These are phyloP conservation scores for Psittacula echo DNA, from an alignment of 2,797 vertebrate species.

Conservation along the genomic window DNA sequence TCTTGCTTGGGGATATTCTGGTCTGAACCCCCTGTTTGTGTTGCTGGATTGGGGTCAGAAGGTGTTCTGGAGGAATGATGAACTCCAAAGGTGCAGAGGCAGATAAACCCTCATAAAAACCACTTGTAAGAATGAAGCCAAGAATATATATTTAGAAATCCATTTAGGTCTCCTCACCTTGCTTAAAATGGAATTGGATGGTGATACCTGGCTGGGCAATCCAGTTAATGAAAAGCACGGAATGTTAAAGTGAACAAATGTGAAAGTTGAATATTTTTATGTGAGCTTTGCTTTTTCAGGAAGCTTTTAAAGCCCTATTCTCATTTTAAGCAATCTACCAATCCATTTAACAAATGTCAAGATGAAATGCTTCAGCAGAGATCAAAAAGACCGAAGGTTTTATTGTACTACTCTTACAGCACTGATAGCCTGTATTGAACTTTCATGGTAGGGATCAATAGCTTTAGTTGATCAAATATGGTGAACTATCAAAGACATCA, in stretches of 20 bases:
- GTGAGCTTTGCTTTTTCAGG: constrained; percentile 49
- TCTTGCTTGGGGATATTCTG: background rate
- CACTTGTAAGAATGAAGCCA: background rate
- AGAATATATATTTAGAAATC: constrained; percentile 49
- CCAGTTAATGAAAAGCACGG: constrained; percentile 45
- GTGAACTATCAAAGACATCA: constrained; percentile 30
- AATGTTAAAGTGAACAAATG: constrained; percentile 48
- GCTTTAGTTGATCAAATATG: constrained; percentile 62
- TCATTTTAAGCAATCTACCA: constrained; percentile 64
- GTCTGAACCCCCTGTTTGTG: background rate
- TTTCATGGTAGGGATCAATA: constrained; percentile 63
- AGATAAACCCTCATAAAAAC: background rate
- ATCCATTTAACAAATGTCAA: constrained; percentile 73
- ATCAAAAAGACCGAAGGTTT: constrained; percentile 49
- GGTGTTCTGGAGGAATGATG: background rate
- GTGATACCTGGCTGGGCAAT: constrained; percentile 41
- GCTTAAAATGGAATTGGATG: constrained; percentile 38
- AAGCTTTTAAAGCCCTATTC: constrained; percentile 44
- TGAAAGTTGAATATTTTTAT: constrained; percentile 55
- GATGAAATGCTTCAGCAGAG: constrained; percentile 70
- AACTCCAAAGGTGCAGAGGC: constrained; percentile 19
- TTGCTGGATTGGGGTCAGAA: constrained; percentile 1
- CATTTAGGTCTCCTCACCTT: constrained; percentile 37
- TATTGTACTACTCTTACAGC: constrained; percentile 55
- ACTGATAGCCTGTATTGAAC: constrained; percentile 50